Evolutionary conservation across 2,113 vertebrate genomes (phyloP).

Genomic region (Eulacestoma nigropectus): DNA sequence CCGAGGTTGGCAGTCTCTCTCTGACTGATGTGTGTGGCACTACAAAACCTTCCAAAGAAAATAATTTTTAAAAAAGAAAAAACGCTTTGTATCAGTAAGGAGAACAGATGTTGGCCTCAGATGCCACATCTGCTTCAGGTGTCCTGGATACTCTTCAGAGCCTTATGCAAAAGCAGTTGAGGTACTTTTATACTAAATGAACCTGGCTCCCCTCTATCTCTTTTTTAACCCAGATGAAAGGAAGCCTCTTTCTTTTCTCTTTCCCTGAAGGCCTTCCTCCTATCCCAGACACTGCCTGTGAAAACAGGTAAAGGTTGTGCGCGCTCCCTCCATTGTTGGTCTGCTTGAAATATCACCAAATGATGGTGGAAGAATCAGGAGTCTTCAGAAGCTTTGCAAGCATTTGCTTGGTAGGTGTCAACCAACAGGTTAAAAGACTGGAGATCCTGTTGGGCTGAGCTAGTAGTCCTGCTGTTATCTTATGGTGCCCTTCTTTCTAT

Average conservation of each 20-base stretch:
- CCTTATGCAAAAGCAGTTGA: background rate
- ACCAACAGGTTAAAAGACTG: background rate
- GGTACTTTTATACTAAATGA: background rate
- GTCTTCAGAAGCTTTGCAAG: background rate
- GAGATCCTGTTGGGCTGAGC: background rate
- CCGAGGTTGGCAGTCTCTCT: background rate
- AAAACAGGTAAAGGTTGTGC: background rate
- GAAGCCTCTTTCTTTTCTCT: background rate
- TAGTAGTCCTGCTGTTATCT: background rate
- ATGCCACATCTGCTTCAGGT: background rate
- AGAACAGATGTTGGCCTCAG: background rate
- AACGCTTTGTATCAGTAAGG: accelerated
- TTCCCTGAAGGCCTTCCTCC: background rate
- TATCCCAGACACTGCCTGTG: background rate
- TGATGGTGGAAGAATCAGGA: background rate
- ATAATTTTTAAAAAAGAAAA: background rate
- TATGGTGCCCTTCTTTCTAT: background rate
- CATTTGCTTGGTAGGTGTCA: background rate
- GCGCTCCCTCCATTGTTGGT: accelerated
- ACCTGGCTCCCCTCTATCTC: background rate
- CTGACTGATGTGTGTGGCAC: background rate
- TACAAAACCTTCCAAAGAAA: background rate
- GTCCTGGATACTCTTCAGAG: background rate
- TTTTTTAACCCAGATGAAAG: background rate
- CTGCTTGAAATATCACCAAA: background rate